phyloP scores from a whole-genome alignment of 2,113 vertebrate genomes.

The Peromyscus californicus region DNA sequence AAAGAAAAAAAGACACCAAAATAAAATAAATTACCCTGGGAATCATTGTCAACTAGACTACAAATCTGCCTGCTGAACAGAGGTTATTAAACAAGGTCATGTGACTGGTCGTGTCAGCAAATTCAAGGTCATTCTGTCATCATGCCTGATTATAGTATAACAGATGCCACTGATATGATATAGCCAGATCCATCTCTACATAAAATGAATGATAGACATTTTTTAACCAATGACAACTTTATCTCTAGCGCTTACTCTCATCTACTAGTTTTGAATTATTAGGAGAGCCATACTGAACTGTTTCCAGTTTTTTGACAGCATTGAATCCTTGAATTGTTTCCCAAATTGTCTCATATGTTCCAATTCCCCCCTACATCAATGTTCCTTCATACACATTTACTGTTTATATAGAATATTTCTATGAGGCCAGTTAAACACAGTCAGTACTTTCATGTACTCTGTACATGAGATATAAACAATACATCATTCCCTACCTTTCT shows the following conservation, averaged over 20 bases:
- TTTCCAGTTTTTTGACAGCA: neutral
- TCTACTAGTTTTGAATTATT: neutral
- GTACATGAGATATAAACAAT: neutral
- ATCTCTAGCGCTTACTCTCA: neutral
- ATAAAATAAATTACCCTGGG: neutral
- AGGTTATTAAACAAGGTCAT: neutral
- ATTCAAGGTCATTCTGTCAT: neutral
- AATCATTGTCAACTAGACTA: neutral
- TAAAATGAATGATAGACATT: neutral
- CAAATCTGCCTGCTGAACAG: neutral
- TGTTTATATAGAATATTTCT: neutral
- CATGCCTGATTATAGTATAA: neutral
- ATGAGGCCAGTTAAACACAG: neutral
- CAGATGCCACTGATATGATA: neutral
- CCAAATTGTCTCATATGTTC: neutral
- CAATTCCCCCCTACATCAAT: neutral
- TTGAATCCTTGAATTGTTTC: neutral
- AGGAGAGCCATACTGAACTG: neutral
- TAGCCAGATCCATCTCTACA: neutral
- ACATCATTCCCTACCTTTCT: neutral
- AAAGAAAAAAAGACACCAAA: neutral
- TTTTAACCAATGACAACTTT: neutral
- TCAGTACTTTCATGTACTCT: neutral
- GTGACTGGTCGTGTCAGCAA: neutral
- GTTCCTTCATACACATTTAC: neutral